Conservation (phyloP, 2,888 invertebrate genomes). For the Ormia ochracea region DNA sequence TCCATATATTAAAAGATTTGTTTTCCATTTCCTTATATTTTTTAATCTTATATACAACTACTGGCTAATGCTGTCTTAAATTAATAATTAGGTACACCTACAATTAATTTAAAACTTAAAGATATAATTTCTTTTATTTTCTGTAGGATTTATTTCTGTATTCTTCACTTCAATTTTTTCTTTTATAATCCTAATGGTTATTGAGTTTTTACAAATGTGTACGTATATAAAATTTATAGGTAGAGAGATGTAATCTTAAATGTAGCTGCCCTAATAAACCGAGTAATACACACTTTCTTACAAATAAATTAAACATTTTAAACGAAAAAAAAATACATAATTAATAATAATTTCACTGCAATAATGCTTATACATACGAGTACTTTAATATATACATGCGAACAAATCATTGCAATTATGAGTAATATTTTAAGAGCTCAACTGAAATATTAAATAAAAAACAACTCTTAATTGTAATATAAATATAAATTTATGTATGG, state of each 20-base stretch:
- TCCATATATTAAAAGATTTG: conserved; percentile 20
- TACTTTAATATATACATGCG: neutral
- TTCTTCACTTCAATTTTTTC: conserved; percentile 1
- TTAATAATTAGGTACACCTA: conserved; percentile 33
- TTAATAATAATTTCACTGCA: conserved; percentile 16
- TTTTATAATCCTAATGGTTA: conserved; percentile 7
- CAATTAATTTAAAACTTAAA: conserved; percentile 46
- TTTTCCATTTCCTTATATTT: neutral
- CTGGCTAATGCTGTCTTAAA: conserved; percentile 6
- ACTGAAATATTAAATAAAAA: conserved; percentile 18
- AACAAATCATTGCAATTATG: conserved; percentile 5
- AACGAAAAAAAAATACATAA: conserved; percentile 21
- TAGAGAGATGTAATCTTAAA: conserved; percentile 39
- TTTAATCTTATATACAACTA: conserved; percentile 33
- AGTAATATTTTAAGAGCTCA: conserved; percentile 33
- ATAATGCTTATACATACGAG: conserved; percentile 18
- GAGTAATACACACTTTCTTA: conserved; percentile 37
- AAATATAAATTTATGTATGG: neutral
- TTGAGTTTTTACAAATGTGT: neutral
- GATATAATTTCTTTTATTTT: conserved; percentile 27
- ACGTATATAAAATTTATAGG: conserved; percentile 17
- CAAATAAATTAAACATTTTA: conserved; percentile 28
- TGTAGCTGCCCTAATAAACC: conserved; percentile 53
- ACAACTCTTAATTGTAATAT: neutral
- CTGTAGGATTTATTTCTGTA: conserved; percentile 37